These are phyloP conservation scores for Tethya wilhelma DNA, from an alignment of 37 sponge, comb jelly and placozoan genomes.

Conservation along the genomic window DNA sequence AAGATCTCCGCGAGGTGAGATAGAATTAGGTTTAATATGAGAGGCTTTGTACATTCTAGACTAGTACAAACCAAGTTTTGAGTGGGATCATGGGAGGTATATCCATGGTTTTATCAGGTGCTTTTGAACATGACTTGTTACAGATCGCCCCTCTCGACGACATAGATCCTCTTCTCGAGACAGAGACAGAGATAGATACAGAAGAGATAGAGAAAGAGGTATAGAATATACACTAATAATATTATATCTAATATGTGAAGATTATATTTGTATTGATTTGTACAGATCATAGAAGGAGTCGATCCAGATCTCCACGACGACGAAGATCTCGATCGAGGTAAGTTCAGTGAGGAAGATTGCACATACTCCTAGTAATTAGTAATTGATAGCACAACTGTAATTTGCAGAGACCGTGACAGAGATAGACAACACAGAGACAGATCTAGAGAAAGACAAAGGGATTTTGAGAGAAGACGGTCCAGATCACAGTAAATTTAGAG, in stretches of 20 bases:
- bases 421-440: slow-evolving; percentile 9
- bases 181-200: slow-evolving; percentile 24
- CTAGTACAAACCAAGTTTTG: background rate
- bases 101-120: no score
- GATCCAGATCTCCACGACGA: slow-evolving; percentile 40
- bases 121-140: background rate
- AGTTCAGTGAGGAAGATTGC: slow-evolving; percentile 5
- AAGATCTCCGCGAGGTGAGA: slow-evolving; percentile 46
- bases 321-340: background rate
- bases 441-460: slow-evolving; percentile 14
- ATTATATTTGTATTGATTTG: background rate
- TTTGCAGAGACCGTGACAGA: slow-evolving; percentile 10
- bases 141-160: slow-evolving; percentile 42
- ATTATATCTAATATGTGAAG: background rate
- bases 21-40: background rate
- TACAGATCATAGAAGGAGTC: slow-evolving; percentile 21
- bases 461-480: background rate
- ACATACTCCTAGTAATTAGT: no score
- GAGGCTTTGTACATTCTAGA: background rate
- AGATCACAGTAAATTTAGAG: slow-evolving; percentile 2
- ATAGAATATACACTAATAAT: background rate
- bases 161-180: slow-evolving; percentile 37
- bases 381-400: background rate
- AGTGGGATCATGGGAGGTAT: background rate
- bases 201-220: slow-evolving; percentile 12